Base-by-base conservation (phyloP, 2,113 vertebrate genomes). In the Eptatretus burgeri region DNA sequence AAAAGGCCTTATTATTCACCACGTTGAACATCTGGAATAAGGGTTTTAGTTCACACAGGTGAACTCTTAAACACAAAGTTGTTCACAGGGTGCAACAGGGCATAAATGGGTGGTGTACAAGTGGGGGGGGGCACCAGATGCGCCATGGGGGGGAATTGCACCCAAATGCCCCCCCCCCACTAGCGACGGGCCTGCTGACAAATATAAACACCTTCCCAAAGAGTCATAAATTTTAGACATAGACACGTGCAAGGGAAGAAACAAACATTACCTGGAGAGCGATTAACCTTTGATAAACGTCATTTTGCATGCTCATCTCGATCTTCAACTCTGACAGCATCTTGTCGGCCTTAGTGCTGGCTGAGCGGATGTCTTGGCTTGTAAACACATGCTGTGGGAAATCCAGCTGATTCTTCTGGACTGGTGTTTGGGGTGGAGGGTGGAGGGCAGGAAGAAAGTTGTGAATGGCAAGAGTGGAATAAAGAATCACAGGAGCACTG, bases 251-350 rank as follows among this genome's bases (percentile, higher is more conserved):
- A 20, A 11, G 56, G 10, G n/a, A 20, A 20, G 56, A n/a, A 20
- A 13, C 2, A 20, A 60, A 13, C 27, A 72, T 7, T 65, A 87
- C 91, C 83, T 93, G 78, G 66, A 98, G 77, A 68, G 82, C 80
- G 1, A 89, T 81, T 1, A 98, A 74, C 69, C 83, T 76, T 74
- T 74, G 81, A 76, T 94, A 93, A 53, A 98, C 86, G 0, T 95
- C 91, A 69, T 79, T 80, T 68, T 88, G 75, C 91, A 98, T 98
- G 77, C 86, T 94, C 84, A 87, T 94, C 77, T 98, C 91, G 72
- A 98, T 87, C 0, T 98, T 88, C 0, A 98, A 98, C 69, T 91
- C 88, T 0, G 87, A 93, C 65, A 98, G 78, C 66, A 73, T 78
- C 72, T 94, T 95, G 74, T 98, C 91, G 0, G 91, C 87, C 60